A percentile compares a stretch with the other conserved stretches of the same genome.
These are phyloP conservation scores for Cancer borealis DNA, from an alignment of 2,888 invertebrate species.

Conservation along the genomic window DNA sequence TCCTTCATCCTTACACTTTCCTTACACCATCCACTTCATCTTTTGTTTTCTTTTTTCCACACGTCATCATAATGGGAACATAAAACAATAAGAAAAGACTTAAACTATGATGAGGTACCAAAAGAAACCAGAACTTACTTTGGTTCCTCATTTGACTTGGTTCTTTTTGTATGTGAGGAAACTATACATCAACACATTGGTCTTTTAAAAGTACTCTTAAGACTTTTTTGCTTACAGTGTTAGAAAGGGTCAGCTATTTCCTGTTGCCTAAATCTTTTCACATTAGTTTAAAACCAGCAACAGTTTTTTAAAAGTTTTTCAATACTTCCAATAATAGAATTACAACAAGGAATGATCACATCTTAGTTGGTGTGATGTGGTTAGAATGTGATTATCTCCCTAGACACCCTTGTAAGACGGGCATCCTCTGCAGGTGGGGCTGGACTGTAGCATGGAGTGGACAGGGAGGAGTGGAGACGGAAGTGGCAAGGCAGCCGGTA, in stretches of 20 bases:
- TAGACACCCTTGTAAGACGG: conserved; percentile 58
- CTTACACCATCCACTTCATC: too few relatives aligned
- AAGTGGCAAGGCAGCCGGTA: conserved; percentile 46
- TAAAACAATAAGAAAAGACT: background rate
- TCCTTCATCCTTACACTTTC: background rate
- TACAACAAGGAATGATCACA: background rate
- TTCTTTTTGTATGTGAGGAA: background rate
- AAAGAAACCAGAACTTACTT: background rate
- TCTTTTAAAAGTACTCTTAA: background rate
- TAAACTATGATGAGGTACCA: background rate
- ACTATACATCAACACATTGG: background rate
- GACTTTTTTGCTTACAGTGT: background rate
- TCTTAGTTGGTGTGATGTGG: background rate
- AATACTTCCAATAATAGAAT: background rate
- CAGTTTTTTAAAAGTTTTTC: background rate
- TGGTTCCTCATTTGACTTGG: background rate
- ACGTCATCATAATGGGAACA: background rate
- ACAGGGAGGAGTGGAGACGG: conserved; percentile 52
- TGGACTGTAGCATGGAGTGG: conserved; percentile 65
- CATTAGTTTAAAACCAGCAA: background rate
- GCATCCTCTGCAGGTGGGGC: conserved; percentile 66
- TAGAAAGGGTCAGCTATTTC: background rate
- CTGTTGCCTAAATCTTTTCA: background rate
- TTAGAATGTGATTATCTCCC: background rate
- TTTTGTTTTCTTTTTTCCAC: background rate